Evolutionary conservation across 2,888 invertebrate species (phyloP), one percentile per base, ranked within the genome.

Genomic region (Oxycera nigricornis): DNA sequence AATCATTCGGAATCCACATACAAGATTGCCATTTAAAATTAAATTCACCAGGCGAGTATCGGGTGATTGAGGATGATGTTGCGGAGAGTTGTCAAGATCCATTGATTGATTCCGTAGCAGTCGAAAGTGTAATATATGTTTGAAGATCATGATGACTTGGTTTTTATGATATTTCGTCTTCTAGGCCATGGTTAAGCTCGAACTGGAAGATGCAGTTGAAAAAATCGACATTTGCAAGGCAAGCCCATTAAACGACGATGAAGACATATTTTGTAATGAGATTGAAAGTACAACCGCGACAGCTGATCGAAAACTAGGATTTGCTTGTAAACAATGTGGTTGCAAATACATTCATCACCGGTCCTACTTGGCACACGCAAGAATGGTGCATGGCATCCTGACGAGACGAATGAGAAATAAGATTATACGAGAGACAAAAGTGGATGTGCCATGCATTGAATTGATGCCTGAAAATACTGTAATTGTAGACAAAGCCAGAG

Each of bases 331-430:
- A 9, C 1, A 28, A 30, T 59, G 59, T 28, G 28, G n/a, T 28
- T 28, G 30, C 2, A 28, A 11, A 4, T 59, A 28, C n/a, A 28
- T 28, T 14, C 28, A 59, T 30, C 59, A 28, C n/a, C 11, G 14
- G 24, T 59, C 59, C 4, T 59, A 59, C 59, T n/a, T 59, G 14
- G 26, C 59, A 20, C 59, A 59, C 30, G 59, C 30, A 14, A 59
- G 28, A 14, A 26, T n/a, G 17, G 59, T 30, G 2, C 59, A 59
- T 28, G 59, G 59, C 6, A 30, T 59, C 4, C 4, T 14, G 17
- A 55, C 55, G 55, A 6, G 24, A 9, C 14, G 24, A 24, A 55
- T 6, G 24, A 6, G 24, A 55, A 55, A 24, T 24, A 14, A n/a
- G n/a, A n/a, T n/a, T 11, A 35, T 6, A 11, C 35, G 11, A 7